phyloP scores from a whole-genome alignment of 2,888 invertebrate species.

The Cantharis flavilabris region DNA sequence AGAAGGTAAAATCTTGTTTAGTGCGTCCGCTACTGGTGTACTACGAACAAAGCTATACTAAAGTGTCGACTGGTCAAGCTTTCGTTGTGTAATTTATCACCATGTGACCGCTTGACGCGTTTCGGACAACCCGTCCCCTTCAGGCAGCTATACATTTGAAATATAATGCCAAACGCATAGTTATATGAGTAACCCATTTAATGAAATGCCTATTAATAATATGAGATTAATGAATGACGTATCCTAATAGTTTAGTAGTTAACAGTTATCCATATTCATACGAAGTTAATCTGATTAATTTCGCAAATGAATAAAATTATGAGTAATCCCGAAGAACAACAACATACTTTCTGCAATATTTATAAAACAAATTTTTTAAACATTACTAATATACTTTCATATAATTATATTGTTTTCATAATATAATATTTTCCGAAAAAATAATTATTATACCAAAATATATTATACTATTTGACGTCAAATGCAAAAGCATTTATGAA shows the following conservation, averaged over 20 bases:
- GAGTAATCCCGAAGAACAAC: not conserved
- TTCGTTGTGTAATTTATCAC: conserved; percentile 37
- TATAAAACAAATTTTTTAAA: not conserved
- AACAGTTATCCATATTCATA: conserved; percentile 28
- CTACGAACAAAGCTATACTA: conserved; percentile 25
- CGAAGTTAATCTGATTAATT: not conserved
- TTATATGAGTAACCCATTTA: conserved; percentile 36
- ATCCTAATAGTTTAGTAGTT: conserved; percentile 46
- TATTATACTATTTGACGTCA: not conserved
- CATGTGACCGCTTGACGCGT: conserved; percentile 27
- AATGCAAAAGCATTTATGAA: conserved; percentile 1
- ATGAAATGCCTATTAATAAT: conserved; percentile 52
- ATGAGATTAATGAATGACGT: conserved; percentile 46
- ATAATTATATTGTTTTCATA: not conserved
- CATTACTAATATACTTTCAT: not conserved
- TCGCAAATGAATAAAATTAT: not conserved
- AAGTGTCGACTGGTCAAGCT: conserved; percentile 35
- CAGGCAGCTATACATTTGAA: conserved; percentile 13
- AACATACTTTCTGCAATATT: not conserved
- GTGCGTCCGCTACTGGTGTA: conserved; percentile 23
- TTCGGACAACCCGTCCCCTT: conserved; percentile 23
- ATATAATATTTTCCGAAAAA: not conserved
- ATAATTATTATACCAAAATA: not conserved
- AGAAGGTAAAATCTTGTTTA: not conserved
- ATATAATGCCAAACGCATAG: conserved; percentile 23